phyloP scores from a whole-genome alignment of 1,140 invertebrate species.

The Brachionus asplanchnoidis region DNA sequence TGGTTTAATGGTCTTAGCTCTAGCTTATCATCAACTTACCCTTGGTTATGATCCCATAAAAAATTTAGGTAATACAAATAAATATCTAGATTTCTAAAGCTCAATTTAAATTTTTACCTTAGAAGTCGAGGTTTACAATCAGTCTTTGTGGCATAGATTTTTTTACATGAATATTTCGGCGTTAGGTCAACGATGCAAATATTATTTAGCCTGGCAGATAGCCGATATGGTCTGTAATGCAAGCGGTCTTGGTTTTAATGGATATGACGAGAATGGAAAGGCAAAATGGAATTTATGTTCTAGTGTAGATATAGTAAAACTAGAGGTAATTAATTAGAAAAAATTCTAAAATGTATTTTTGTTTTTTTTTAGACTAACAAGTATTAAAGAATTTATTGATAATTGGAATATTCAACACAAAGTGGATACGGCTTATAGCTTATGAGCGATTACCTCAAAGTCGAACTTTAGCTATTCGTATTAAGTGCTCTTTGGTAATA shows the following conservation, averaged over 20 bases:
- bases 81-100: background rate
- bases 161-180: background rate
- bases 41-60: background rate
- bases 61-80: background rate
- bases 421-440: slow-evolving; percentile 76
- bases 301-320: slow-evolving; percentile 78
- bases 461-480: slow-evolving; percentile 63
- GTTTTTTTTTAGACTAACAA: slow-evolving; percentile 65
- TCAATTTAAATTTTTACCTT: background rate
- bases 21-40: background rate
- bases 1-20: background rate
- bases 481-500: slow-evolving; percentile 78
- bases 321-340: slow-evolving; percentile 69
- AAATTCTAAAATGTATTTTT: background rate
- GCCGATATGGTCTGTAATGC: slow-evolving; percentile 89
- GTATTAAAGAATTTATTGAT: slow-evolving; percentile 71
- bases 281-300: slow-evolving; percentile 77
- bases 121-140: background rate
- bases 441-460: slow-evolving; percentile 70
- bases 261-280: slow-evolving; percentile 67
- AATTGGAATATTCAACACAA: slow-evolving; percentile 84
- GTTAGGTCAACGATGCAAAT: slow-evolving; percentile 67
- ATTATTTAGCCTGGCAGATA: slow-evolving; percentile 85
- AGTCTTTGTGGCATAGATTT: slow-evolving; percentile 1
- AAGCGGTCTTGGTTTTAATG: slow-evolving; percentile 82